Conservation (phyloP, 2,888 invertebrate species). For the Morpho helenor region DNA sequence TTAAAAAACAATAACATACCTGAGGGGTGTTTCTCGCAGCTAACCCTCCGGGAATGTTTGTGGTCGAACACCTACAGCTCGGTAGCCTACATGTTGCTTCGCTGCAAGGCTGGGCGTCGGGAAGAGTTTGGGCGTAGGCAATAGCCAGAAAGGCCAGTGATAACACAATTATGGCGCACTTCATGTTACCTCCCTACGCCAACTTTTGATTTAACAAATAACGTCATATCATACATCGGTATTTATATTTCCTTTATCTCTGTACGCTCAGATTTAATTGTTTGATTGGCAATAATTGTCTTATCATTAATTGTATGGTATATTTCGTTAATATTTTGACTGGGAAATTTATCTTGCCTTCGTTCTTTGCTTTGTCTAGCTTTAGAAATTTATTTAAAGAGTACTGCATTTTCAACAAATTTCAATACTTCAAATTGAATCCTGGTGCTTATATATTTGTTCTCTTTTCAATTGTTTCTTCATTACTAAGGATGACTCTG, state of each 20-base stretch:
- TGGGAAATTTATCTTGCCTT: background rate
- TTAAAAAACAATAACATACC: constrained; percentile 40
- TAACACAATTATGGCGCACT: constrained; percentile 6
- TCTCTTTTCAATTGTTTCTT: too few relatives aligned
- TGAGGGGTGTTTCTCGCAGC: constrained; percentile 67
- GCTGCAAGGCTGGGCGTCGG: constrained; percentile 51
- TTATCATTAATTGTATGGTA: background rate
- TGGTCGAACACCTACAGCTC: constrained; percentile 72
- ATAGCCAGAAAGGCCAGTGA: constrained; percentile 4
- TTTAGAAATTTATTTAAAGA: too few relatives aligned
- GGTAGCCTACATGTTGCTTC: constrained; percentile 66
- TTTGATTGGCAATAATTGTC: constrained; percentile 5
- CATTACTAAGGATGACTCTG: too few relatives aligned
- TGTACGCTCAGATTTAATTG: constrained; percentile 4
- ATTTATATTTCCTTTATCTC: constrained; percentile 17
- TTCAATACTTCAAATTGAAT: too few relatives aligned
- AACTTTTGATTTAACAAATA: constrained; percentile 8
- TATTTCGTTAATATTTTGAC: background rate
- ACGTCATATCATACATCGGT: constrained; percentile 2
- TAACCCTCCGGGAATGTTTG: constrained; percentile 67
- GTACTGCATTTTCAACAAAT: too few relatives aligned
- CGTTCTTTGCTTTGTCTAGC: too few relatives aligned
- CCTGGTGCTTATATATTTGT: too few relatives aligned
- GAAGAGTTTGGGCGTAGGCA: constrained; percentile 19
- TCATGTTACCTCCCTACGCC: constrained; percentile 6